Conservation (phyloP, 2,888 invertebrate species). For the Tenthredo amoena region DNA sequence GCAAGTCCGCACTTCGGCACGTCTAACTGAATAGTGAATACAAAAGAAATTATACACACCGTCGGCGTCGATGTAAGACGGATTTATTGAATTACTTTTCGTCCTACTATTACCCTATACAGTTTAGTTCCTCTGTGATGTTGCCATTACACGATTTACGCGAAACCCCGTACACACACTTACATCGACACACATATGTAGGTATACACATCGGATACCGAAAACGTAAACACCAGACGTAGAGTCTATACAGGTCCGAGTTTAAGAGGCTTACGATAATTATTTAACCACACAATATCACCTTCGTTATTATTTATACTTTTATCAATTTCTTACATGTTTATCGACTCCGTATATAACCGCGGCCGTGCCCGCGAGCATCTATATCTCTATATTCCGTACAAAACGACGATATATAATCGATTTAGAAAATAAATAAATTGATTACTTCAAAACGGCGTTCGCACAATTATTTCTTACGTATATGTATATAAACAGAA, state of each 20-base stretch:
- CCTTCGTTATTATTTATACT: not conserved
- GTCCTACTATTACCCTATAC: not conserved
- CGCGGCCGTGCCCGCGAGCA: not conserved
- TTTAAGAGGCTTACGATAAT: not conserved
- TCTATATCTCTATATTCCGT: not conserved
- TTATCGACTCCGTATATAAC: too few relatives aligned
- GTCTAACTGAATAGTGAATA: conserved; percentile 13
- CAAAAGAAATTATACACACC: not conserved
- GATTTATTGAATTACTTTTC: not conserved
- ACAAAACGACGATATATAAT: too few relatives aligned
- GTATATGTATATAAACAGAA: too few relatives aligned
- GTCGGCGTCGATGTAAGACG: not conserved
- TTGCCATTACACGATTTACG: not conserved
- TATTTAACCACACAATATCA: not conserved
- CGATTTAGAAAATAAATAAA: too few relatives aligned
- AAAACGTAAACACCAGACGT: not conserved
- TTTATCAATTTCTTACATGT: too few relatives aligned
- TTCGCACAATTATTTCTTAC: too few relatives aligned
- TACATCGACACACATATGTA: not conserved
- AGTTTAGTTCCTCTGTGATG: not conserved
- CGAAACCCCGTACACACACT: not conserved
- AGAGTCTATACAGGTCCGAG: not conserved
- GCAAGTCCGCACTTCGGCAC: not conserved
- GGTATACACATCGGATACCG: not conserved
- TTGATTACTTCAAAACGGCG: too few relatives aligned